A percentile compares a stretch with the other conserved stretches of the same genome.
Conservation (phyloP, 1,140 invertebrate species). For the Aphidius ervi region DNA sequence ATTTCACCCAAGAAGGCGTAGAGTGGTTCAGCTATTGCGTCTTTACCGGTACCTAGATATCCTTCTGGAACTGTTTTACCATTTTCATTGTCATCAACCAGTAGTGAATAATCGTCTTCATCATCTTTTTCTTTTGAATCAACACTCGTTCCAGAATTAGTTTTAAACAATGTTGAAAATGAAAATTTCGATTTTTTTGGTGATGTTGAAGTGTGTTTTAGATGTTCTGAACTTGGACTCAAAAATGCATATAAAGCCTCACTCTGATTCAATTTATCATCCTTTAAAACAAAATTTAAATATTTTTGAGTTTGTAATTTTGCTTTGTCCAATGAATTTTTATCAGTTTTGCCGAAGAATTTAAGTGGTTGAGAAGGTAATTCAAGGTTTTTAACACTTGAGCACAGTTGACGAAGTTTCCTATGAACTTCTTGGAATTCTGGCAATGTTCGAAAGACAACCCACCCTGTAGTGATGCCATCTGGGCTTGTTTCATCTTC, state of each 20-base stretch:
- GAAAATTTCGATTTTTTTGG: constrained; percentile 82
- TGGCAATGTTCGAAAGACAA: constrained; percentile 73
- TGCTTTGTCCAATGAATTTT: constrained; percentile 73
- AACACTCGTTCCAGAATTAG: constrained; percentile 51
- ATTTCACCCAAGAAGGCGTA: constrained; percentile 82
- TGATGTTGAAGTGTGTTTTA: constrained; percentile 71
- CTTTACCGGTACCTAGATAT: constrained; percentile 62
- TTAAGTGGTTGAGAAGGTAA: constrained; percentile 75
- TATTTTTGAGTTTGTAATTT: constrained; percentile 81
- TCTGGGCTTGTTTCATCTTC: constrained; percentile 61
- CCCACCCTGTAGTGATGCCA: constrained; percentile 73
- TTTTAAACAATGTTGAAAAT: constrained; percentile 80
- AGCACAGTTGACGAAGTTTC: constrained; percentile 76
- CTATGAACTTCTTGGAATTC: constrained; percentile 82
- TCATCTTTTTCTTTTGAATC: constrained; percentile 56
- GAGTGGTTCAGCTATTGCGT: constrained; percentile 83
- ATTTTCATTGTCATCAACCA: constrained; percentile 58
- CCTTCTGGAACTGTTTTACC: constrained; percentile 44
- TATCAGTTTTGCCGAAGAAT: constrained; percentile 75
- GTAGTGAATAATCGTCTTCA: constrained; percentile 70
- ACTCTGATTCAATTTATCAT: constrained; percentile 80
- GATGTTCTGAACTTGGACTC: constrained; percentile 81
- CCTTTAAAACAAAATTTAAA: constrained; percentile 80
- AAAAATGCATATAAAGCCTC: constrained; percentile 86
- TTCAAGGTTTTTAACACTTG: constrained; percentile 75